Evolutionary conservation across 2,113 vertebrate species (phyloP), one percentile per base, ranked within the genome.

Genomic region (Trinectes maculatus): DNA sequence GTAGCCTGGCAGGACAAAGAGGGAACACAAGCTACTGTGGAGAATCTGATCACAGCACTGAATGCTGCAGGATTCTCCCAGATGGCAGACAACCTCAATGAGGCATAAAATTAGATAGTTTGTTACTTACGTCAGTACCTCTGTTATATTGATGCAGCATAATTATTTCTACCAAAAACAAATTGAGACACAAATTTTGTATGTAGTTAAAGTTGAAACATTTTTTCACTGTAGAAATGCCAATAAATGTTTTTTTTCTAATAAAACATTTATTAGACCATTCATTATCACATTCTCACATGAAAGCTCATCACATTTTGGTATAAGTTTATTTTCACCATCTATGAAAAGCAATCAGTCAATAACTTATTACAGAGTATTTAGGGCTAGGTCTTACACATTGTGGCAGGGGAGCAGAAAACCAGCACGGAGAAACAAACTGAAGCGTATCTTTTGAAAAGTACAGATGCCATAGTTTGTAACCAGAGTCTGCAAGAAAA

Each of bases 1-100:
- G 95, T 98, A 1, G 94, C 96, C 67, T 99, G 98, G 98, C 98
- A 99, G 89, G 98, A 99, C 55, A 90, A 96, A 64, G 98, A 99
- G 82, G 96, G 95, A 0, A 6, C 85, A 0, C 96, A 96, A 0
- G 96, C 98, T 0, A 97, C 91, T 0, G 91, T 94, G 0, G 96
- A 96, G 69, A 96, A 90, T 62, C 93, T 98, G 66, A 87, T 94
- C 0, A 11, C 71, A 0, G 96, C 95, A 0, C 92, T 99, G 3
- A 95, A 44, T 39, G 86, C 94, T 0, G 94, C 96, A 0, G 95
- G 95, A 1, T 90, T 98, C 42, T 73, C 80, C 5, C 93, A 95
- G 53, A 92, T 98, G 5, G 94, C 94, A 0, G 95, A 98, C 39
- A 73, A 61, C 85, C 91, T 98, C 60, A 93, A 7, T 31, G 92